Evolutionary conservation across 2,113 vertebrate species (phyloP), one percentile per base, ranked within the genome.

Genomic region (Psilopsiagon aymara): DNA sequence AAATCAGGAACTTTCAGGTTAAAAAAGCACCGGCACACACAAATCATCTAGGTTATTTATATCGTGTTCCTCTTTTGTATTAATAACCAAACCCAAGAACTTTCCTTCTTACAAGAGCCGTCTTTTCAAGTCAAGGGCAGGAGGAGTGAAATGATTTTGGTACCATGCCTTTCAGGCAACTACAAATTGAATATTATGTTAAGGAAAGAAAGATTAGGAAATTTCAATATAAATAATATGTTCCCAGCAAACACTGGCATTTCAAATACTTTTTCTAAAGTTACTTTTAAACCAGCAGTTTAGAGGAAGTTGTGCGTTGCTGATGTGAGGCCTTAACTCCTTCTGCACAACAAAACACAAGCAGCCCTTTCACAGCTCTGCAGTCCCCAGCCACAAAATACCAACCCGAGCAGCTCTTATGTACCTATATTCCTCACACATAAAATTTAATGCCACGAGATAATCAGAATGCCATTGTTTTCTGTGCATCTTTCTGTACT

Each of bases 1-100:
- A 21, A 86, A 84, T 17, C 4, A 3, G 83, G 88, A 90, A 92
- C 75, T 94, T 88, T 20, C 88, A 91, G 80, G 51, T 81, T 93
- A 76, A 52, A 53, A 57, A 68, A 75, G 47, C 46, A 28, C 7
- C 51, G 41, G 57, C 59, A 73, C n/a, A 69, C 49, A 53, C 13
- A 0, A 86, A 52, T 86, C 94, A 91, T 85, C 77, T 43, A 28
- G n/a, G 93, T 88, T 94, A 95, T 96, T 95, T 97, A 91, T 94
- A 81, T 44, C 78, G 1, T 62, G 82, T 96, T 95, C 93, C 93
- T 91, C 94, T 93, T 97, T 95, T 46, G 49, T 83, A 49, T 49
- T 73, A 84, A 82, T 93, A 70, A 85, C 69, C 44, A 86, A 95
- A 93, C 57, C 80, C 88, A 57, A 94, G 87, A 87, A 92, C 86